Conservation (phyloP, 2,797 vertebrate species). For the Adelosebastes latens region DNA sequence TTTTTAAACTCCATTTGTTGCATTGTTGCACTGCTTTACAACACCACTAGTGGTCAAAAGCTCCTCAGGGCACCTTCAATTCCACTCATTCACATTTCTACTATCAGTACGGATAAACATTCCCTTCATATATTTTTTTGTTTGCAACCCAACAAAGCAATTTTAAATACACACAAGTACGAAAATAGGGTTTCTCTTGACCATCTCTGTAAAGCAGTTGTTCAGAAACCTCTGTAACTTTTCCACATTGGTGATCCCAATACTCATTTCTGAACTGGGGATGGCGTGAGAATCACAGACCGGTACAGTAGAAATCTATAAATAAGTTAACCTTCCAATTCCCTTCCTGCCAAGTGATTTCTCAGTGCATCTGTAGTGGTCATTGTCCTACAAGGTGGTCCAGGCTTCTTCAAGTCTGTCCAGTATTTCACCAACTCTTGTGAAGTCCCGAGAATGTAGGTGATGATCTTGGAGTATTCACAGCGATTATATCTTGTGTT, state of each 20-base stretch:
- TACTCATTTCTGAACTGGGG: not conserved
- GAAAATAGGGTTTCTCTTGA: not conserved
- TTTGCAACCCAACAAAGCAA: not conserved
- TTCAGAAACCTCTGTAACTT: not conserved
- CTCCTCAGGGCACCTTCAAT: not conserved
- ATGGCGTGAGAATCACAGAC: not conserved
- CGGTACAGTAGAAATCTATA: not conserved
- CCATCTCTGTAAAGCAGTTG: not conserved
- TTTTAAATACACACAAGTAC: not conserved
- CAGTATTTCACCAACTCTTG: constrained; percentile 71
- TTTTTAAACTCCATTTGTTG: not conserved
- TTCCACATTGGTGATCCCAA: not conserved
- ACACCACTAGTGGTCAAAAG: not conserved
- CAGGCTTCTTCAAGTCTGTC: constrained; percentile 71
- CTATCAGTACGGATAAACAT: not conserved
- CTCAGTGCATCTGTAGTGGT: not conserved
- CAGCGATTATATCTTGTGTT: constrained; percentile 54
- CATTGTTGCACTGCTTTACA: not conserved
- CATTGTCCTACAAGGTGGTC: constrained; percentile 46
- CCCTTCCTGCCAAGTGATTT: not conserved
- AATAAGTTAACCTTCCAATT: not conserved
- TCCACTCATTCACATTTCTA: not conserved
- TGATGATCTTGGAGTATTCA: constrained; percentile 66
- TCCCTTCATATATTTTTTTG: not conserved
- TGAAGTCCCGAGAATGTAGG: constrained; percentile 73